A percentile compares a stretch with the other conserved stretches of the same genome.
Evolutionary conservation across 2,888 invertebrate species (phyloP).

Genomic region (Cylindroiulus punctatus): DNA sequence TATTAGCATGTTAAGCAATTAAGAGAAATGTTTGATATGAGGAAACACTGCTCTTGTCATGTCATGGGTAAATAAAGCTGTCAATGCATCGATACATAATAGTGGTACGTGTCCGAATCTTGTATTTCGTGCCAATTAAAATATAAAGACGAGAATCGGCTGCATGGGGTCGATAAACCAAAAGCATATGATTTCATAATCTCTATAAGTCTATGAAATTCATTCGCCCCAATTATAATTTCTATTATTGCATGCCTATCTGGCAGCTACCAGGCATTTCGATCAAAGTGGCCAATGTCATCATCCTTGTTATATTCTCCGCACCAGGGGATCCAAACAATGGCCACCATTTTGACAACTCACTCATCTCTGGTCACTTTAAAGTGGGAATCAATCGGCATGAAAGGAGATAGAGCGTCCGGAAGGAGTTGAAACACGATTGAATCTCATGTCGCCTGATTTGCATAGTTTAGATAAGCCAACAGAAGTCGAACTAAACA

Average conservation of each 20-base stretch:
- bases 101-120: neutral
- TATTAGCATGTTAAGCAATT: no score
- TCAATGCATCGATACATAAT: neutral
- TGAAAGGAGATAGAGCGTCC: constrained; percentile 38
- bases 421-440: neutral
- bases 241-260: constrained; percentile 21
- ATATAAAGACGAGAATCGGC: neutral
- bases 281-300: constrained; percentile 24
- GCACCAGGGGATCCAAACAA: constrained; percentile 35
- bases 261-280: neutral
- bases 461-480: constrained; percentile 19
- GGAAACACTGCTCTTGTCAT: neutral
- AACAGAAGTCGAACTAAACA: neutral
- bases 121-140: neutral
- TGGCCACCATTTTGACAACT: constrained; percentile 38
- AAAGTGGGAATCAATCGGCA: constrained; percentile 11
- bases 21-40: no score
- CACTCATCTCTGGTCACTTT: constrained; percentile 43
- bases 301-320: constrained; percentile 36
- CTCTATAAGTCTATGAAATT: constrained; percentile 37
- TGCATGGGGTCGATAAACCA: constrained; percentile 12
- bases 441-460: neutral
- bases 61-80: neutral
- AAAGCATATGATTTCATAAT: constrained; percentile 3
- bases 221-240: constrained; percentile 35